Base-by-base conservation (phyloP, 2,797 vertebrate genomes). In the Etheostoma nigrum region DNA sequence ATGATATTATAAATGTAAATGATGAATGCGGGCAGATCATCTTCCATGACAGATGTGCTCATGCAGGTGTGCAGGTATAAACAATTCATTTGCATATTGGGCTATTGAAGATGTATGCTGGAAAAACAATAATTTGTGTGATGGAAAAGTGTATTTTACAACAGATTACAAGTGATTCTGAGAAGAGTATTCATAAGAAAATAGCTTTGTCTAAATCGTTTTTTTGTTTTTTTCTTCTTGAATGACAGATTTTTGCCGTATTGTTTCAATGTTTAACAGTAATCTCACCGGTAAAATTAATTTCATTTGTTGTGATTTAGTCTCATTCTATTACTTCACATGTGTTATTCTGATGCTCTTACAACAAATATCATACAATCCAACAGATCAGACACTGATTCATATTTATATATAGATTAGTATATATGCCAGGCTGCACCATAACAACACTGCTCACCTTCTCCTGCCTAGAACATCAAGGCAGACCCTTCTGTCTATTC, bases 1-100 rank as follows among this genome's bases (percentile, higher is more conserved):
- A 40, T 27, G 70, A 52, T 4, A 0, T 83, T 70, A 59, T 74
- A 64, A 30, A 87, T 89, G 82, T 72, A 88, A 91, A 91, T 86
- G 11, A 42, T 53, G 47, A 61, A 62, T 58, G 52, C 30, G 12
- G 27, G 19, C 21, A 51, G 72, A 30, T 82, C 74, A 76, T 76
- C 21, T 81, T 33, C 76, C 75, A 74, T 53, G 61, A 55, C 57
- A 53, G 72, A 6, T 61, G 55, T 40, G 1, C 40, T 63, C 25
- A 54, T 58, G 16, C 75, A 84, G 74, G 67, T 61, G 86, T 58
- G 57, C 52, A 42, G 12, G 36, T 7, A 8, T 44, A 57, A 48
- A 63, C n/a, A 78, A 65, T 78, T 23, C 0, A 57, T 85, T 89
- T 85, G 54, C 74, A 83, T 82, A 27, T 6, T 30, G 5, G 13